Conservation (phyloP, 2,797 vertebrate species). For the Syngnathus acus region DNA sequence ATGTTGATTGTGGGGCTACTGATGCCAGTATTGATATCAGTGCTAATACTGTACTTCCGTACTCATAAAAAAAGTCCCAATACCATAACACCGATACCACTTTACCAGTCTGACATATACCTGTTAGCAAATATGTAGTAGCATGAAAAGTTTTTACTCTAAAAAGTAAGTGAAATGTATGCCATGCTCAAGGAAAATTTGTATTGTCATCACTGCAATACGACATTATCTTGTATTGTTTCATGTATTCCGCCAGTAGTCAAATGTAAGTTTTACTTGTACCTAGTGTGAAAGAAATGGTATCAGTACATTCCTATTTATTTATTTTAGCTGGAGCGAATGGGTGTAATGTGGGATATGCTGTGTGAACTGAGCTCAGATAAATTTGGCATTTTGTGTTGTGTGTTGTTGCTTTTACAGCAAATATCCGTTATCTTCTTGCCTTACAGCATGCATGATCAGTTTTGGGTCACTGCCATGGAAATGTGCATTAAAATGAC, state of each 20-base stretch:
- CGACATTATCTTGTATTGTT: no score
- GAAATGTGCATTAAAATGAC: conserved; percentile 29
- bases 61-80: not conserved
- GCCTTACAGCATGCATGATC: conserved; percentile 10
- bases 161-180: no score
- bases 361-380: not conserved
- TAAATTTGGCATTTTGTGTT: not conserved
- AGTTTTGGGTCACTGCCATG: conserved; percentile 19
- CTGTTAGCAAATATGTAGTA: no score
- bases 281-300: not conserved
- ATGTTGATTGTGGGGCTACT: not conserved
- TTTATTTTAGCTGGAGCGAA: not conserved
- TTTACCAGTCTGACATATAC: not conserved
- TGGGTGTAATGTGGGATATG: not conserved
- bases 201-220: no score
- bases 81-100: not conserved
- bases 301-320: not conserved
- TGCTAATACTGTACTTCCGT: not conserved
- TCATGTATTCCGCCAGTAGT: not conserved
- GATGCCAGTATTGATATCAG: not conserved
- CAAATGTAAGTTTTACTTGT: not conserved
- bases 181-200: no score
- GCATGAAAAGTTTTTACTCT: no score
- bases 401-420: no score
- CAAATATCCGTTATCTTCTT: not conserved